Evolutionary conservation across 2,113 vertebrate genomes (phyloP).

Genomic region (Pycnonotus jocosus): DNA sequence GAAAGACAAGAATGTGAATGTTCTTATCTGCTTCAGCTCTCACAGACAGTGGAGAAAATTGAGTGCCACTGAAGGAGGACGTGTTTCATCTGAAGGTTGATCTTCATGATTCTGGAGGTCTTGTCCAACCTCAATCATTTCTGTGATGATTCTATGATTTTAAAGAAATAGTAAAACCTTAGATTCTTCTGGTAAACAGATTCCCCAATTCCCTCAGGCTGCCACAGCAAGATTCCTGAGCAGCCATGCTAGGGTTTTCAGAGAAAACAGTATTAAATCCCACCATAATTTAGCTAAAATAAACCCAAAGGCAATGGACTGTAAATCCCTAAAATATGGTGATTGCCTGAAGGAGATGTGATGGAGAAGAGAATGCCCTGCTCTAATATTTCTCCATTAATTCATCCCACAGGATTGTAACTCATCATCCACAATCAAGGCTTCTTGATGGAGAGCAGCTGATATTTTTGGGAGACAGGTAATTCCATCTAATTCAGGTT

Average conservation of each 20-base stretch:
- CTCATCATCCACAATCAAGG: neutral
- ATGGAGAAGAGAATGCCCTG: neutral
- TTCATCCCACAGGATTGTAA: neutral
- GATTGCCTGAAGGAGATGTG: neutral
- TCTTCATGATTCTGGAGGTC: neutral
- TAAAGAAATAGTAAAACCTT: neutral
- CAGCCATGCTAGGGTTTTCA: neutral
- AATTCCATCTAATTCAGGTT: neutral
- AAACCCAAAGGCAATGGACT: neutral
- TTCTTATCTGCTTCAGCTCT: neutral
- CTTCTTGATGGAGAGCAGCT: neutral
- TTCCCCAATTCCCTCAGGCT: neutral
- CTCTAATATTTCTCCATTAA: neutral
- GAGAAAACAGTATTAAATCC: neutral
- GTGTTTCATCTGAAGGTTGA: neutral
- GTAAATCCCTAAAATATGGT: neutral
- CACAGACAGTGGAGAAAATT: neutral
- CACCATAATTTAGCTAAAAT: neutral
- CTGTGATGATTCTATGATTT: neutral
- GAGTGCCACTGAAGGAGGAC: neutral
- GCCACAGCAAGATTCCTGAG: neutral
- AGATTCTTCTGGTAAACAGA: neutral
- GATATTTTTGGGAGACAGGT: neutral
- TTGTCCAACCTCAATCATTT: neutral
- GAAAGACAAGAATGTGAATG: neutral